phyloP scores from a whole-genome alignment of 2,888 invertebrate genomes.

The Xylocampa areola region DNA sequence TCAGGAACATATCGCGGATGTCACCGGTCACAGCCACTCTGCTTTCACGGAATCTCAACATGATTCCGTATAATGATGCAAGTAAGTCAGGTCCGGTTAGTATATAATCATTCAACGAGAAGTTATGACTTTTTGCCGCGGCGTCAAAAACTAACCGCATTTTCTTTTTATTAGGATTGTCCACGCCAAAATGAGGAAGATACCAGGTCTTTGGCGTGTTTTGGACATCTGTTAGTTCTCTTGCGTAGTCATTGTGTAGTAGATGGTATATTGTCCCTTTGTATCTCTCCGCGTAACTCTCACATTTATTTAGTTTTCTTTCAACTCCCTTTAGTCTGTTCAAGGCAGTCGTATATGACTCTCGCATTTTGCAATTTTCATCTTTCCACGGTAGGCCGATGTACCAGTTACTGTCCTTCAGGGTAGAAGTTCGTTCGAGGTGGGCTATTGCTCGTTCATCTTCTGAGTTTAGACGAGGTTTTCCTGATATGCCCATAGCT shows the following conservation, averaged over 20 bases:
- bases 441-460: slow-evolving; percentile 8
- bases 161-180: slow-evolving; percentile 50
- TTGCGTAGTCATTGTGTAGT: slow-evolving; percentile 49
- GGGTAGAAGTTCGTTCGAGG: slow-evolving; percentile 2
- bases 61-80: slow-evolving; percentile 40
- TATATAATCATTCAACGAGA: slow-evolving; percentile 21
- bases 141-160: slow-evolving; percentile 48
- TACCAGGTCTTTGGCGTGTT: slow-evolving; percentile 44
- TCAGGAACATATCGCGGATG: slow-evolving; percentile 44
- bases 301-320: slow-evolving; percentile 35
- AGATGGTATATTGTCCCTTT: slow-evolving; percentile 48
- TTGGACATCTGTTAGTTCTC: slow-evolving; percentile 9
- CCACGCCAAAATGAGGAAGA: slow-evolving; percentile 54
- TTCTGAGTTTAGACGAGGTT: slow-evolving; percentile 12
- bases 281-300: slow-evolving; percentile 31
- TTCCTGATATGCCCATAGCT: slow-evolving; percentile 7
- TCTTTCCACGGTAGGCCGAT: slow-evolving; percentile 11
- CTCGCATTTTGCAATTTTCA: neutral
- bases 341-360: slow-evolving; percentile 29
- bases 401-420: slow-evolving; percentile 13
- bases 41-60: slow-evolving; percentile 46
- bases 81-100: slow-evolving; percentile 46
- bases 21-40: slow-evolving; percentile 38
- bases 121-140: slow-evolving; percentile 30
- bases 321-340: slow-evolving; percentile 40